Percentiles rank a stretch among this genome's conserved stretches.
phyloP scores from a whole-genome alignment of 2,113 vertebrate genomes.

The Lamprotornis superbus region DNA sequence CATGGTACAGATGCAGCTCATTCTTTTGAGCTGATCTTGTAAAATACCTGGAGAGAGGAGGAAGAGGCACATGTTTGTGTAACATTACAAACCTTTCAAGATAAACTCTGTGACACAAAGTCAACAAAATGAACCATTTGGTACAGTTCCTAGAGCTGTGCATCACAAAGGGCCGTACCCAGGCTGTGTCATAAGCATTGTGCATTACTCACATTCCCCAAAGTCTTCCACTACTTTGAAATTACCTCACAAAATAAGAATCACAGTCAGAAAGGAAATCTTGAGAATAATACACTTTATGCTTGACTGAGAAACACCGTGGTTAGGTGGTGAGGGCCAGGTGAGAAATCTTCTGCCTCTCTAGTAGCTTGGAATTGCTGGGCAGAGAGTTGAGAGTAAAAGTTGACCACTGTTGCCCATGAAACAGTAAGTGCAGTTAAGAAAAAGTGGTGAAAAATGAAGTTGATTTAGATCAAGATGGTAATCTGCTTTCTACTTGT shows the following conservation, averaged over 20 bases:
- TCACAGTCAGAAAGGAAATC: background rate
- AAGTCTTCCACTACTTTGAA: background rate
- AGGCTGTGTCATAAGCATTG: background rate
- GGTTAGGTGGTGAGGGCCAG: background rate
- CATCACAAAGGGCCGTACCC: background rate
- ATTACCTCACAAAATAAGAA: background rate
- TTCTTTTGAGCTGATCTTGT: background rate
- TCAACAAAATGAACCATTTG: background rate
- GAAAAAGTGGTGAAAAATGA: background rate
- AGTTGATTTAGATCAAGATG: background rate
- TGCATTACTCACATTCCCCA: background rate
- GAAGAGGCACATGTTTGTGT: background rate
- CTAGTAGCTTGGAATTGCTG: background rate
- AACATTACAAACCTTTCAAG: background rate
- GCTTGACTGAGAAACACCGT: background rate
- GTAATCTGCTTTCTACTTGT: background rate
- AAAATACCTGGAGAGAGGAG: background rate
- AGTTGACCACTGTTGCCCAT: background rate
- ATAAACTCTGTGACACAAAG: background rate
- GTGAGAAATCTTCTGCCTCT: background rate
- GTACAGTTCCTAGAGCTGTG: background rate
- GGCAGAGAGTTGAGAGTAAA: background rate
- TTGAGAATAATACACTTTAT: background rate
- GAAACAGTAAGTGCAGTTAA: background rate
- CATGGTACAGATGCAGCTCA: background rate